Evolutionary conservation across 1,140 invertebrate genomes (phyloP), one percentile per base, ranked within the genome.

Genomic region (Marisa cornuarietis): DNA sequence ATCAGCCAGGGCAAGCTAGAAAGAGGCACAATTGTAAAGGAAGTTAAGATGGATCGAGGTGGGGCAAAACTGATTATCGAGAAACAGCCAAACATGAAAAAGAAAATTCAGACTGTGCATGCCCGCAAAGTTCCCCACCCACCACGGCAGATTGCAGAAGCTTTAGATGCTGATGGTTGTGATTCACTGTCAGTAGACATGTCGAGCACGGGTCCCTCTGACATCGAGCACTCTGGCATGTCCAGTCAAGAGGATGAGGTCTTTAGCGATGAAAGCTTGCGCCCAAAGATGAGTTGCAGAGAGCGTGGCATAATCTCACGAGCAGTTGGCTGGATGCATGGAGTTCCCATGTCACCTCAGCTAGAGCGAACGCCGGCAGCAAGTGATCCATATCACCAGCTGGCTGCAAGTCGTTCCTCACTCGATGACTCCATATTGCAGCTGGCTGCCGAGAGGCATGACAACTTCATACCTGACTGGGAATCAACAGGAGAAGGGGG

Each of bases 391-490:
- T 76, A 80, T 72, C 71, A 78, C 52, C 79, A 81, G 71, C 80
- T 83, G 80, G 76, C 82, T 31, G 81, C 82, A 65, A 86, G 85
- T 79, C 73, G 87, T 42, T 85, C 85, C 24, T 88, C 87, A 8
- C 73, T 87, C 20, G 88, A 89, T 76, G 87, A 88, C 52, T 86
- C 85, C 24, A 75, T 85, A 14, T 75, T 89, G 76, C 84, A 87
- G 79, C 80, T 87, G 58, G 85, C 83, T 16, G 83, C 87, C 0
- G 84, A 83, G 65, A 78, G 85, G 0, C 85, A 88, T 79, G 85
- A 85, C 69, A 82, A 83, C n/a, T 85, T 88, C 49, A 71, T 83
- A 16, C 74, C 75, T 14, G 69, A 71, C 49, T 72, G 54, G 42
- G 78, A 78, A n/a, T 61, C 80, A 42, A 82, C 71, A 9, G 79